phyloP scores from a whole-genome alignment of 2,797 vertebrate species.

The Syncerus caffer region DNA sequence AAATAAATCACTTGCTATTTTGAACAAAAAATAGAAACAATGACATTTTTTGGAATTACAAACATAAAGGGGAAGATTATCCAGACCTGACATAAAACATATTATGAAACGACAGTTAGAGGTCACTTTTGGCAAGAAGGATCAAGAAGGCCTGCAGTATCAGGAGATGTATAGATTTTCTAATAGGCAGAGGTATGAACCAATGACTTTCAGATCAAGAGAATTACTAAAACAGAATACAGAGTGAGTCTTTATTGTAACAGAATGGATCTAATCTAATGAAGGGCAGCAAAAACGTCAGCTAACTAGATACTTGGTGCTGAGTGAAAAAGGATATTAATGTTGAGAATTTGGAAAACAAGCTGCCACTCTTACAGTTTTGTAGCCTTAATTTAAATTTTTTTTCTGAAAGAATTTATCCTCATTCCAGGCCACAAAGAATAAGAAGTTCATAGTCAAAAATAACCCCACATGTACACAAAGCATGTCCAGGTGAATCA shows the following conservation, averaged over 20 bases:
- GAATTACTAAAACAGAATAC: not conserved
- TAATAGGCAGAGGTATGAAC: not conserved
- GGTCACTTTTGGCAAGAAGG: not conserved
- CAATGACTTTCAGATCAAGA: not conserved
- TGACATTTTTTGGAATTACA: not conserved
- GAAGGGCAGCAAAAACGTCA: not conserved
- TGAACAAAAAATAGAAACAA: not conserved
- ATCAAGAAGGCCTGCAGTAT: not conserved
- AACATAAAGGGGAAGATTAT: not conserved
- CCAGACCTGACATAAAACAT: not conserved
- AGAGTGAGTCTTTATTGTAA: not conserved
- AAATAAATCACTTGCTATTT: not conserved
- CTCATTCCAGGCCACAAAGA: not conserved
- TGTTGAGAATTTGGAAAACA: not conserved
- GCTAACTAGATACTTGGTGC: not conserved
- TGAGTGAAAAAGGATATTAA: not conserved
- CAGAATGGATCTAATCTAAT: not conserved
- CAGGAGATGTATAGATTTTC: not conserved
- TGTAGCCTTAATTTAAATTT: not conserved
- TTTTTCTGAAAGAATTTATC: not conserved
- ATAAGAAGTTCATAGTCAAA: not conserved
- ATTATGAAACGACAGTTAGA: not conserved
- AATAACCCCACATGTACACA: not conserved
- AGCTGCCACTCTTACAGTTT: not conserved
- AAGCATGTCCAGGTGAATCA: not conserved